Conservation (phyloP, 2,888 invertebrate genomes). For the Lingula anatina region DNA sequence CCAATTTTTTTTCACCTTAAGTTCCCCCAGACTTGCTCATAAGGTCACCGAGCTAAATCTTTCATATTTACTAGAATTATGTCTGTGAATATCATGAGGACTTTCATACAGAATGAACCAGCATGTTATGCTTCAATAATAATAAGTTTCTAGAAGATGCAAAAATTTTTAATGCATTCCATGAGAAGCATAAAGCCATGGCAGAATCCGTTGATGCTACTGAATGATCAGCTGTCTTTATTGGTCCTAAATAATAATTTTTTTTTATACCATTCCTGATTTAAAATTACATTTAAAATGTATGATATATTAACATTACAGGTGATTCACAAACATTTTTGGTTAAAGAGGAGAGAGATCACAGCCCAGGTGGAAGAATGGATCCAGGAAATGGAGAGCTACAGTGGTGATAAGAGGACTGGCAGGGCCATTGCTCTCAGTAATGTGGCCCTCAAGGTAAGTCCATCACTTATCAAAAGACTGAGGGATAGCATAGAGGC, state of each 20-base stretch:
- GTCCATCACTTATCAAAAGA: background rate
- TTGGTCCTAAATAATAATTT: background rate
- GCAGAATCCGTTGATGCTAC: too few relatives aligned
- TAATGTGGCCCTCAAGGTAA: conserved; percentile 64
- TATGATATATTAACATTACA: conserved; percentile 37
- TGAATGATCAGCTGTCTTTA: background rate
- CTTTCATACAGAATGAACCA: too few relatives aligned
- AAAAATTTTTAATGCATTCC: too few relatives aligned
- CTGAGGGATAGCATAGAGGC: background rate
- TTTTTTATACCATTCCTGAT: background rate
- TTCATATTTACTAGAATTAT: too few relatives aligned
- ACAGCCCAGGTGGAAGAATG: conserved; percentile 82
- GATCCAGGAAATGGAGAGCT: conserved; percentile 81
- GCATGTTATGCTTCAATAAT: too few relatives aligned
- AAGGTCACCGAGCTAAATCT: too few relatives aligned
- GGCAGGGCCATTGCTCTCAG: conserved; percentile 71
- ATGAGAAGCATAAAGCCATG: too few relatives aligned
- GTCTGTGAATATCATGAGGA: too few relatives aligned
- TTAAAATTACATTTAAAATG: background rate
- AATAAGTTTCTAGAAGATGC: too few relatives aligned
- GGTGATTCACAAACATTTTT: conserved; percentile 90
- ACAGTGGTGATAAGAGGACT: conserved; percentile 69
- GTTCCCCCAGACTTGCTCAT: too few relatives aligned
- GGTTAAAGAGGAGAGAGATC: conserved; percentile 87
- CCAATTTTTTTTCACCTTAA: too few relatives aligned